Conservation (phyloP, 2,797 vertebrate genomes). For the Argentina silus region DNA sequence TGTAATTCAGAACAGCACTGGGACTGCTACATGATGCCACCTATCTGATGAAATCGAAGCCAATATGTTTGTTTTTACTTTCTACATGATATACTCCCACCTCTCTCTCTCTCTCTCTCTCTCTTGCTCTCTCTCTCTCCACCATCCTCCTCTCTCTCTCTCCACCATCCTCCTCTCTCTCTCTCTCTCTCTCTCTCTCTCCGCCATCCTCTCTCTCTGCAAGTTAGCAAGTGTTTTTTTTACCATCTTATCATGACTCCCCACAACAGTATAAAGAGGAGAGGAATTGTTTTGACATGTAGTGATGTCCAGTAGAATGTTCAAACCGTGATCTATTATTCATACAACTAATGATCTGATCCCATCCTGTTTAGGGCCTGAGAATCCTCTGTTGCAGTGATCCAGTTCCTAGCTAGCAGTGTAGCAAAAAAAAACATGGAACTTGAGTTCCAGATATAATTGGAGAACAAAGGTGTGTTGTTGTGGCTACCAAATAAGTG, state of each 20-base stretch:
- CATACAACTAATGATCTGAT: not conserved
- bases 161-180: not conserved
- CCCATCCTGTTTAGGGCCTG: slow-evolving; percentile 5
- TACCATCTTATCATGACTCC: too few species aligned
- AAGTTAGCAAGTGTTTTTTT: not conserved
- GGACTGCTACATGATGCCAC: slow-evolving; percentile 75
- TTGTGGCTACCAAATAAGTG: slow-evolving; percentile 49
- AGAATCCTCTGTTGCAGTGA: slow-evolving; percentile 35
- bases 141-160: not conserved
- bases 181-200: slow-evolving; percentile 6
- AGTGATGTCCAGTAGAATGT: not conserved
- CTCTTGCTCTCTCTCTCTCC: slow-evolving; percentile 5
- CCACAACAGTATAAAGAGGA: not conserved
- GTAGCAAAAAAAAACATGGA: slow-evolving; percentile 16
- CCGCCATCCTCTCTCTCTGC: slow-evolving; percentile 4
- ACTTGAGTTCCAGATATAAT: slow-evolving; percentile 57
- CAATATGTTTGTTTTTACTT: slow-evolving; percentile 72
- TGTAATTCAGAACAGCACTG: slow-evolving; percentile 82
- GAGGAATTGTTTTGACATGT: not conserved
- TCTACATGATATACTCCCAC: slow-evolving; percentile 31
- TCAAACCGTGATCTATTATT: not conserved
- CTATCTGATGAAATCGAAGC: slow-evolving; percentile 78
- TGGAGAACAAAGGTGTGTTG: slow-evolving; percentile 73
- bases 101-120: not conserved
- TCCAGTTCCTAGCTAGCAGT: slow-evolving; percentile 42